Conservation (phyloP, 1,140 invertebrate genomes). For the Sminthurides bifidus region DNA sequence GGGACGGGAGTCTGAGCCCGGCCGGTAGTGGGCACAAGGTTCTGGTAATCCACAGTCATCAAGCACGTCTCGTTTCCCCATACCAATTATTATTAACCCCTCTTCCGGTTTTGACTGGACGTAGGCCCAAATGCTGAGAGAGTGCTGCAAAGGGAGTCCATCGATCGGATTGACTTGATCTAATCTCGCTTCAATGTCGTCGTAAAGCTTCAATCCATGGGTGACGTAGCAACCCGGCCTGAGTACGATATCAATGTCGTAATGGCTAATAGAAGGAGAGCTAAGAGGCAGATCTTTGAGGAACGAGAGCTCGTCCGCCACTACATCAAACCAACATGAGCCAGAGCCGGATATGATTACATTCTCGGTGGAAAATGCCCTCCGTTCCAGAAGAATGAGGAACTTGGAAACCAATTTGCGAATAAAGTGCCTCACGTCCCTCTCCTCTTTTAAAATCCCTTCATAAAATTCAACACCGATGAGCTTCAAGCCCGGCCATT, state of each 20-base stretch:
- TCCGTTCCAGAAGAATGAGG: background rate
- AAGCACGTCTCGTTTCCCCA: constrained; percentile 23
- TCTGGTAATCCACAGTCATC: constrained; percentile 23
- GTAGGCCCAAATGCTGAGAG: constrained; percentile 24
- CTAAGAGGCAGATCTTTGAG: background rate
- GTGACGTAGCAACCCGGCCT: constrained; percentile 26
- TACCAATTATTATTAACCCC: constrained; percentile 13
- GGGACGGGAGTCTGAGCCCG: background rate
- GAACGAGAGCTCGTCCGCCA: constrained; percentile 17
- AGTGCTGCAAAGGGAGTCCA: constrained; percentile 6
- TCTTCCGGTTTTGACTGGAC: constrained; percentile 28
- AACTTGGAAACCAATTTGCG: background rate
- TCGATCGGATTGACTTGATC: background rate
- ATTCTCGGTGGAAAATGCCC: background rate
- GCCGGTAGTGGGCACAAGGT: constrained; percentile 16
- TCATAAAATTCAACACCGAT: constrained; percentile 28
- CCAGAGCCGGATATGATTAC: constrained; percentile 24
- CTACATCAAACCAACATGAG: constrained; percentile 26
- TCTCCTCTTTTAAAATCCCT: constrained; percentile 13
- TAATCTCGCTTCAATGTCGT: constrained; percentile 10
- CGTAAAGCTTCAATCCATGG: constrained; percentile 19
- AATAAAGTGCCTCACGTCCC: constrained; percentile 9
- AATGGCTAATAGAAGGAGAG: background rate
- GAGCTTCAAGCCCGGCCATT: constrained; percentile 1
- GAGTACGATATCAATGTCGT: constrained; percentile 9